Conservation (phyloP, 2,888 invertebrate species). For the Eupithecia vulgata region DNA sequence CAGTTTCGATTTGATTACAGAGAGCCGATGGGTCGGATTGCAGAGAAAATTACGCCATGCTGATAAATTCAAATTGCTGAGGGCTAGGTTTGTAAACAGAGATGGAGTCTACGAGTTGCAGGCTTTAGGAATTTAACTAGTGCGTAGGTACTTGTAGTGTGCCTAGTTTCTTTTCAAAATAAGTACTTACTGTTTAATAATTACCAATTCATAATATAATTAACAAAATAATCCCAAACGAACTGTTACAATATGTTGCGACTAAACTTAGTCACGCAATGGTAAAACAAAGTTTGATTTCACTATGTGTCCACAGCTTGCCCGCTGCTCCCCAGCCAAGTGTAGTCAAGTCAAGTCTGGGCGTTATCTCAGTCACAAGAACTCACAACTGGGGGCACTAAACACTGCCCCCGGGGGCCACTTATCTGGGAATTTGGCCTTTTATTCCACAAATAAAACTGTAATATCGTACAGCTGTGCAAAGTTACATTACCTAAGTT, state of each 20-base stretch:
- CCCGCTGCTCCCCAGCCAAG: neutral
- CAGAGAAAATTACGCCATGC: neutral
- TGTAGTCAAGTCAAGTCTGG: constrained; percentile 19
- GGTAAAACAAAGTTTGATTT: neutral
- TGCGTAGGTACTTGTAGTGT: too few relatives aligned
- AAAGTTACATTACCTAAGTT: neutral
- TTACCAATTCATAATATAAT: neutral
- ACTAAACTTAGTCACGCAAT: neutral
- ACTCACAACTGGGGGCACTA: constrained; percentile 21
- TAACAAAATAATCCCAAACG: neutral
- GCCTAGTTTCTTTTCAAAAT: neutral
- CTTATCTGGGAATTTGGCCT: constrained; percentile 22
- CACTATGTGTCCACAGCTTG: neutral
- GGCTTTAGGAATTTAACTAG: neutral
- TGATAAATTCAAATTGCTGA: constrained; percentile 4
- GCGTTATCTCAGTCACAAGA: constrained; percentile 24
- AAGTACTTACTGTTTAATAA: neutral
- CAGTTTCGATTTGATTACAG: constrained; percentile 26
- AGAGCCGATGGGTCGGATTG: constrained; percentile 5
- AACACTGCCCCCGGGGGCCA: constrained; percentile 22
- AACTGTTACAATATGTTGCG: constrained; percentile 1
- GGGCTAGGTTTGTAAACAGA: constrained; percentile 4
- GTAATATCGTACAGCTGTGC: constrained; percentile 21
- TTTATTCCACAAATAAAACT: constrained; percentile 27
- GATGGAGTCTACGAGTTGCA: neutral